Percentiles rank a stretch among this genome's conserved stretches.
These are phyloP conservation scores for Thomomys bottae DNA, from an alignment of 2,113 vertebrate genomes.

Conservation along the genomic window DNA sequence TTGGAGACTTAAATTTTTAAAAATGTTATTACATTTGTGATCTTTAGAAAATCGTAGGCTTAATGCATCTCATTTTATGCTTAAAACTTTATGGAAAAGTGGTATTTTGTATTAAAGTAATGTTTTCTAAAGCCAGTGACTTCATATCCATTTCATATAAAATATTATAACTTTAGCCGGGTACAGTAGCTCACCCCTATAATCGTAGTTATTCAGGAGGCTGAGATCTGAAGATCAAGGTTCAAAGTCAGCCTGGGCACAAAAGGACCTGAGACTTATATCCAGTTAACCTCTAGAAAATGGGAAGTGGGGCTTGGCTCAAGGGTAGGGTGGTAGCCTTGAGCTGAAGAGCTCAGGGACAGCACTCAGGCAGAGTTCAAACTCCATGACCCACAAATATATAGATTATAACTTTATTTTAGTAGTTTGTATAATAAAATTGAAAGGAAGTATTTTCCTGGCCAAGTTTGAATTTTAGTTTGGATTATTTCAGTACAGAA, in stretches of 20 bases:
- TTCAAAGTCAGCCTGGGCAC: too few species aligned
- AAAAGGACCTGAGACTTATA: too few species aligned
- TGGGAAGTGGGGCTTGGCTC: too few species aligned
- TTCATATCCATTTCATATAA: background rate
- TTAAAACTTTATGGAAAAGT: background rate
- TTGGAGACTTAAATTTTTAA: background rate
- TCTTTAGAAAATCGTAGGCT: slow-evolving; percentile 30
- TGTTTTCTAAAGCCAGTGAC: slow-evolving; percentile 21
- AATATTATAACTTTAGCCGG: slow-evolving; percentile 15
- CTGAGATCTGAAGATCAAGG: too few species aligned
- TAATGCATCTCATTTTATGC: background rate
- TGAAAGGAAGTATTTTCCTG: background rate
- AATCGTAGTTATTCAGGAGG: too few species aligned
- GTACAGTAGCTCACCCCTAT: too few species aligned
- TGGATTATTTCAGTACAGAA: slow-evolving; percentile 14
- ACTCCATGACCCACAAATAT: too few species aligned
- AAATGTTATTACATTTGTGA: slow-evolving; percentile 36
- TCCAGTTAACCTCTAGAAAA: too few species aligned
- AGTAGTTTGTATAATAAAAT: slow-evolving; percentile 15
- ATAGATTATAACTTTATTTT: slow-evolving; percentile 35
- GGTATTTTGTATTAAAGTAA: background rate
- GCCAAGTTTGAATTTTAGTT: slow-evolving; percentile 13
- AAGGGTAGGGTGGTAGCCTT: too few species aligned
- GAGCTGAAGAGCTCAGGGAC: too few species aligned
- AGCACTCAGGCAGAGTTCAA: too few species aligned